A percentile compares a stretch with the other conserved stretches of the same genome.
Conservation (phyloP, 2,113 vertebrate species). For the Cyanistes caeruleus region DNA sequence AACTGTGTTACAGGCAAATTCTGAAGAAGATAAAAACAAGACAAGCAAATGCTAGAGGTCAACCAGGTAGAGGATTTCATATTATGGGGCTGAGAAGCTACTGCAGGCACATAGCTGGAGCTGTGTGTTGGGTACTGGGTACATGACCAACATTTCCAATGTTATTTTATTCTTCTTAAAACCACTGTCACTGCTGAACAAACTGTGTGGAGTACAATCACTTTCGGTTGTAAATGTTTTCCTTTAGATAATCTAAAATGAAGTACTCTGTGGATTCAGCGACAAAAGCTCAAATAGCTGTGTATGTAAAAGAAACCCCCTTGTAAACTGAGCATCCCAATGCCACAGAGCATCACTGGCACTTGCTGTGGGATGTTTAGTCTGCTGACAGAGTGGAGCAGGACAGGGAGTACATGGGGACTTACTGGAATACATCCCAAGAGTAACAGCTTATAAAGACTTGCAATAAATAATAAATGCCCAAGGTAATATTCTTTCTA, state of each 20-base stretch:
- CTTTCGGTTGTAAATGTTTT: background rate
- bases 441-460: background rate
- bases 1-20: background rate
- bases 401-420: background rate
- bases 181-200: background rate
- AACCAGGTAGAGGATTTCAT: background rate
- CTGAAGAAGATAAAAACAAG: background rate
- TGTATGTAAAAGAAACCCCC: background rate
- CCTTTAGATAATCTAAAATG: background rate
- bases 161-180: background rate
- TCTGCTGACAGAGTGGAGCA: background rate
- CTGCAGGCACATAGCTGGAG: background rate
- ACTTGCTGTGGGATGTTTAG: background rate
- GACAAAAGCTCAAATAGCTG: background rate
- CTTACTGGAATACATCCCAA: background rate
- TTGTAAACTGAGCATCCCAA: background rate
- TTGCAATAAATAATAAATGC: constrained; percentile 34
- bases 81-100: background rate
- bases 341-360: background rate
- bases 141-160: background rate
- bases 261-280: background rate
- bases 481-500: constrained; percentile 52
- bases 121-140: background rate
- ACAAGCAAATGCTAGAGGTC: background rate
- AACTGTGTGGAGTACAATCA: background rate